These are phyloP conservation scores for Drosophila siamana DNA, from an alignment of 2,888 invertebrate genomes.

Conservation along the genomic window DNA sequence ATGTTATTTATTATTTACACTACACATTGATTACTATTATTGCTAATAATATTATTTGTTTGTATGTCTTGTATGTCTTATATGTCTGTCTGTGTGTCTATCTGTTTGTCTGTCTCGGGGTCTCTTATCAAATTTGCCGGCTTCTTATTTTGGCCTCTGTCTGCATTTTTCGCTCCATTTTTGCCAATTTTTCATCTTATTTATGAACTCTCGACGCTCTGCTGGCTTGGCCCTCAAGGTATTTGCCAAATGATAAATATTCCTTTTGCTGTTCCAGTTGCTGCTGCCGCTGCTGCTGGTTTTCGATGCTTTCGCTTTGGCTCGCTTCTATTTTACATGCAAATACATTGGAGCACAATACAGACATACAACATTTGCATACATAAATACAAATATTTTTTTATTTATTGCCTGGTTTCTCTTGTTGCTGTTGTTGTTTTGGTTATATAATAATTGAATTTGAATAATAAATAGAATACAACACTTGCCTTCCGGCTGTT, in stretches of 20 bases:
- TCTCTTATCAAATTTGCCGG: slow-evolving; percentile 49
- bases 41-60: slow-evolving; percentile 71
- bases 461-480: slow-evolving; percentile 71
- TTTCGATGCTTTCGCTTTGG: slow-evolving; percentile 13
- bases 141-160: slow-evolving; percentile 30
- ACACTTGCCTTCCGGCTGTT: slow-evolving; percentile 56
- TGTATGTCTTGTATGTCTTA: neutral
- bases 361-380: slow-evolving; percentile 22
- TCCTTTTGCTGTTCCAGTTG: slow-evolving; percentile 39
- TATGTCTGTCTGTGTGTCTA: neutral
- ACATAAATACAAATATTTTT: slow-evolving; percentile 41
- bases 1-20: slow-evolving; percentile 80
- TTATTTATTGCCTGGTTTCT: slow-evolving; percentile 64
- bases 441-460: slow-evolving; percentile 71
- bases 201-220: slow-evolving; percentile 71
- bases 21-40: slow-evolving; percentile 77
- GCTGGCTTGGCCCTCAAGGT: slow-evolving; percentile 61
- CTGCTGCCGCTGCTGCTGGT: neutral
- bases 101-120: slow-evolving; percentile 27
- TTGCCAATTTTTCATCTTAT: slow-evolving; percentile 66
- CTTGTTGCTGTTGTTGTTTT: slow-evolving; percentile 31
- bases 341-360: slow-evolving; percentile 22
- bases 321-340: slow-evolving; percentile 36
- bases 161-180: slow-evolving; percentile 60
- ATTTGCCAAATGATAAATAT: slow-evolving; percentile 75